Evolutionary conservation across 2,113 vertebrate genomes (phyloP).

Genomic region (Todiramphus chloris): DNA sequence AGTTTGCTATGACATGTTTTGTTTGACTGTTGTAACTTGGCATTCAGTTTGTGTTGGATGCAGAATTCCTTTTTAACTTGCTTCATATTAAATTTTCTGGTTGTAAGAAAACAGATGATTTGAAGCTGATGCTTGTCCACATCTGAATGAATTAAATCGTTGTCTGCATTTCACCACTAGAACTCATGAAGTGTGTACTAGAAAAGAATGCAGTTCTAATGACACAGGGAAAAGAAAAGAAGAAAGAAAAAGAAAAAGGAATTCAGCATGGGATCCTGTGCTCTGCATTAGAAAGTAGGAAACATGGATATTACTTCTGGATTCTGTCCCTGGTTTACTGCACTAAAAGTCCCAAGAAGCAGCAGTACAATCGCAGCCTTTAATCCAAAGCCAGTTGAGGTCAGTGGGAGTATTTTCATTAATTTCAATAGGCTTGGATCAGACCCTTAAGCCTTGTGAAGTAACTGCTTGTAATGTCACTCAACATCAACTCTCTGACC

Average conservation of each 20-base stretch:
- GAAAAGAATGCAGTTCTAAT: background rate
- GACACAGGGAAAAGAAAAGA: background rate
- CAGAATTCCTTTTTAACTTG: background rate
- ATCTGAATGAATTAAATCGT: background rate
- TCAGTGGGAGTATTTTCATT: conserved; percentile 43
- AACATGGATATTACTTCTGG: background rate
- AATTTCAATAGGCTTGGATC: conserved; percentile 42
- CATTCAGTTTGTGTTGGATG: background rate
- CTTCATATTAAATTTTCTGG: background rate
- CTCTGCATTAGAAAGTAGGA: conserved; percentile 26
- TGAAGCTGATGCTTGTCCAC: background rate
- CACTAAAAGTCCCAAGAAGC: conserved; percentile 5
- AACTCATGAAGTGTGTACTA: background rate
- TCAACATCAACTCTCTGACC: background rate
- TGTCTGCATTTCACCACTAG: background rate
- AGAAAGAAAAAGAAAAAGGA: background rate
- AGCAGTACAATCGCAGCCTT: conserved; percentile 21
- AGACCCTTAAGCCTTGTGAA: conserved; percentile 2
- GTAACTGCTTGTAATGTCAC: conserved; percentile 4
- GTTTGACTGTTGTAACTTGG: background rate
- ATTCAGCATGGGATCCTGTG: background rate
- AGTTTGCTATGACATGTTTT: background rate
- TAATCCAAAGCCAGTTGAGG: conserved; percentile 41
- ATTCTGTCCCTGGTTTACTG: background rate
- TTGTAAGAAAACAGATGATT: background rate